Base-by-base conservation (phyloP, 1,140 invertebrate species). In the Drosophila yakuba region DNA sequence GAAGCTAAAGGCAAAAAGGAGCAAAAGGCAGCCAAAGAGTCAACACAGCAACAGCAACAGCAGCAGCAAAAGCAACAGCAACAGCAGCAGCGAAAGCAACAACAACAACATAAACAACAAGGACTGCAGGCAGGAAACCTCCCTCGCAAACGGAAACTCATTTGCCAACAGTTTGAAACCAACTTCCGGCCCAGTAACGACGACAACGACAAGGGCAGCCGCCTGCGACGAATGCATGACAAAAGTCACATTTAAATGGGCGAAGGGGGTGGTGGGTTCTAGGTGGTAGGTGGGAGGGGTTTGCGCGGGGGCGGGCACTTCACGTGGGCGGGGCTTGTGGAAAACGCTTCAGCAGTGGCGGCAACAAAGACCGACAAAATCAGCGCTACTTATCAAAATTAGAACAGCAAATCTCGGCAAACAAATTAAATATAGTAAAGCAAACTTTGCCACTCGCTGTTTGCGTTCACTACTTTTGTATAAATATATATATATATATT, bases 91-190 rank as follows among this genome's bases (percentile, higher is more conserved):
- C 35, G 52, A n/a, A 20, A 52, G 23, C 20, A 63, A 23, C 41
- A 47, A 52, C 57, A 68, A 44, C 62, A 44, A 52, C 35, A 64
- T 12, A 12, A 52, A 39, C 28, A 63, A 36, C 41, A 47, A 48
- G 32, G 32, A 32, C 32, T 32, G 32, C 32, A 25, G 52, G 57
- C 62, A 79, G 77, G 77, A 80, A 80, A 59, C 77, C 69, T 74
- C 76, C 71, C 64, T 59, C 58, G 63, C 69, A 80, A 80, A 56
- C 78, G 78, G 78, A 80, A 80, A 80, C 78, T 80, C 78, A 80
- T 80, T 80, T 80, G 78, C 77, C 77, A 80, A 80, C 78, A 80
- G 78, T 80, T 80, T 80, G 77, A 80, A 80, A 80, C 69, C 62
- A 63, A 80, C 78, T 80, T 80, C 77, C 78, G 71, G 71, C 71